These are phyloP conservation scores for Polydrusus tereticollis DNA, from an alignment of 2,888 invertebrate genomes.

Conservation along the genomic window DNA sequence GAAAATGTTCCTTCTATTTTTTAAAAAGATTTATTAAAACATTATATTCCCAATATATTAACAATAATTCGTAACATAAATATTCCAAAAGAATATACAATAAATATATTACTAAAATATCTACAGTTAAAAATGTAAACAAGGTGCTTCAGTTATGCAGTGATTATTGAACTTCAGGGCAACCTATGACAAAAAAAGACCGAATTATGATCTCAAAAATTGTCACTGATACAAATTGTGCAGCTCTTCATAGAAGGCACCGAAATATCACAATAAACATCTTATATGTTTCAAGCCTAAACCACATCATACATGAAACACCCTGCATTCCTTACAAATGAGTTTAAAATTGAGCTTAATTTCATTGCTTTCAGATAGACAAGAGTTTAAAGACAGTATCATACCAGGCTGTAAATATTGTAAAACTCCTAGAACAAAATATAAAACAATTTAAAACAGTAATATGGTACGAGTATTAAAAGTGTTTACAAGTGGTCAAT, in stretches of 20 bases:
- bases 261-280: too few relatives aligned
- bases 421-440: background rate
- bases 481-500: too few relatives aligned
- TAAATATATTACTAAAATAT: slow-evolving; percentile 21
- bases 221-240: too few relatives aligned
- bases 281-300: too few relatives aligned
- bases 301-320: background rate
- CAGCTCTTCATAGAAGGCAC: too few relatives aligned
- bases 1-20: background rate
- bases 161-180: background rate
- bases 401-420: background rate
- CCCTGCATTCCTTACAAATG: background rate
- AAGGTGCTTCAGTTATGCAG: background rate
- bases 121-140: slow-evolving; percentile 7
- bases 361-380: slow-evolving; percentile 6
- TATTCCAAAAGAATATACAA: slow-evolving; percentile 14
- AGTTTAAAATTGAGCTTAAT: slow-evolving; percentile 11
- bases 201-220: too few relatives aligned
- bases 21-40: slow-evolving; percentile 29
- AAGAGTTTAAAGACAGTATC: background rate
- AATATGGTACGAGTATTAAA: too few relatives aligned
- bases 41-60: slow-evolving; percentile 26
- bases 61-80: slow-evolving; percentile 28
- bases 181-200: too few relatives aligned
- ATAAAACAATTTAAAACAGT: too few relatives aligned